Base-by-base conservation (phyloP, 1,140 invertebrate species). In the Orchesella cincta region DNA sequence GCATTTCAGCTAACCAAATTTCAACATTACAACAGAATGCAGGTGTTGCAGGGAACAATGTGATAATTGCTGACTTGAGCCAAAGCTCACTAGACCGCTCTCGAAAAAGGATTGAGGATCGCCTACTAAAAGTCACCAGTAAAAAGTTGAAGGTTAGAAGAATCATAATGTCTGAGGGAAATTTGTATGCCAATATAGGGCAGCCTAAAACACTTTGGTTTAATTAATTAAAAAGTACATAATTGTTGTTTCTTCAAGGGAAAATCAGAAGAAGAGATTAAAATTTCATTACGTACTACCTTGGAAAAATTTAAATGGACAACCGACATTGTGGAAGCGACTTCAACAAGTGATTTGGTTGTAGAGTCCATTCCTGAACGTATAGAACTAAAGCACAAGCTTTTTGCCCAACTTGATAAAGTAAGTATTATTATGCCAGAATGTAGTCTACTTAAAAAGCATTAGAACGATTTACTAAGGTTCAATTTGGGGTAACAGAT, bases 351-450 rank as follows among this genome's bases (percentile, higher is more conserved):
- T 26, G 88, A 88, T 81, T 77, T 89, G 20, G 86, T 89, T 1
- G 85, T 89, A 71, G 88, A 89, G 82, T 88, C 88, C 1, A 87
- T 89, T 80, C 85, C 88, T 20, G 88, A 89, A 81, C 87, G 88
- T 78, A 73, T 89, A 8, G 86, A 86, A 14, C 73, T 86, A 1
- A 89, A 89, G 76, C 84, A 86, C 72, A 85, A 88, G 54, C 81
- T 89, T 5, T 96, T 95, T 83, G 85, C 88, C 57, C 84, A 83
- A 54, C 79, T 90, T 12, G 88, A 89, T 82, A 83, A 83, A 34
- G 84, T 83, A 73, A 33, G 52, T 46, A 8, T 14, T 57, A 57
- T 26, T 57, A 18, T 26, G 8, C 54, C 12, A 5, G 54, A 26
- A 23, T 57, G n/a, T 57, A 26, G n/a, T n/a, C n/a, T n/a, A n/a